Conservation (phyloP, 64 coral and sea anemone species). For the Montipora capricornis region DNA sequence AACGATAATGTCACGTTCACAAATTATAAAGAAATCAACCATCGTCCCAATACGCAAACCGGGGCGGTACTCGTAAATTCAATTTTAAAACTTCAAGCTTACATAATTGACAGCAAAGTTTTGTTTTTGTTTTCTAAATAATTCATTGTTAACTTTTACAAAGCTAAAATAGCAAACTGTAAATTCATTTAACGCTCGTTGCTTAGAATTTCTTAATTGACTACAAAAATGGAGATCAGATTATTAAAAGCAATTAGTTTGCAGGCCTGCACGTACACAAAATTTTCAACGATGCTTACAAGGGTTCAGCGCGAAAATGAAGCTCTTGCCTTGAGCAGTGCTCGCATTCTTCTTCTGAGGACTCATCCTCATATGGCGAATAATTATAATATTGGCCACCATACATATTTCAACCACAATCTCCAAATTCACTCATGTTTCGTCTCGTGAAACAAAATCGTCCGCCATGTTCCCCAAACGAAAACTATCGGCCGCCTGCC, state of each 20-base stretch:
- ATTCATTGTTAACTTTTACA: neutral
- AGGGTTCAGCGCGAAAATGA: constrained; percentile 71
- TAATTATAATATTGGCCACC: constrained; percentile 83
- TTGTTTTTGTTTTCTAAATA: neutral
- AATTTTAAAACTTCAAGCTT: neutral
- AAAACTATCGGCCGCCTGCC: constrained; percentile 68
- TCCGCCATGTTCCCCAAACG: constrained; percentile 83
- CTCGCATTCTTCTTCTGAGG: constrained; percentile 68
- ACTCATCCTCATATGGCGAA: constrained; percentile 80
- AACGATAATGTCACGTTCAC: neutral
- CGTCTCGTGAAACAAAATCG: constrained; percentile 33
- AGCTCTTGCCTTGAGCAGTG: constrained; percentile 69
- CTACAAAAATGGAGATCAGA: neutral
- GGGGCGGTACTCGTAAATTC: neutral
- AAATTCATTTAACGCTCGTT: neutral
- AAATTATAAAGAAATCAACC: constrained; percentile 33
- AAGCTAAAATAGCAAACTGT: neutral
- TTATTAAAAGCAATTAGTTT: neutral
- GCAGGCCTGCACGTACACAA: neutral
- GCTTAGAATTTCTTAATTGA: neutral
- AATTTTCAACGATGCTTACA: constrained; percentile 42
- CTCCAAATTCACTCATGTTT: constrained; percentile 84
- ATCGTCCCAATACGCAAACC: neutral
- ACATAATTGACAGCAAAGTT: neutral
- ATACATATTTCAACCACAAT: constrained; percentile 85